Evolutionary conservation across 2,888 invertebrate species (phyloP).

Genomic region (Diaprepes abbreviatus): DNA sequence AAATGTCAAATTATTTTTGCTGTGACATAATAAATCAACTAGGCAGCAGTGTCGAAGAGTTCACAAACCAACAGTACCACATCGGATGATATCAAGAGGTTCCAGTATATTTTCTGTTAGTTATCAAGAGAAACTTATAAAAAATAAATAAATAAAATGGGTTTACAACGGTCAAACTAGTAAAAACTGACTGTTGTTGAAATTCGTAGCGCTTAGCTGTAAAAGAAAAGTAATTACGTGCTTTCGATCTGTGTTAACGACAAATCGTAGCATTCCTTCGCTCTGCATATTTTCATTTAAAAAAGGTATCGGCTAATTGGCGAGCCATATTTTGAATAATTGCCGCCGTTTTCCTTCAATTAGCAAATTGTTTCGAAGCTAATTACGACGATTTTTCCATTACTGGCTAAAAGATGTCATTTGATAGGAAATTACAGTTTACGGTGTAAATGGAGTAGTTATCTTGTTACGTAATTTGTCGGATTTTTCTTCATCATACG

Average conservation of each 20-base stretch:
- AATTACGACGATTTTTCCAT: conserved; percentile 47
- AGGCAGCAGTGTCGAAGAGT: no score
- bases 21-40: no score
- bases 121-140: no score
- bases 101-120: no score
- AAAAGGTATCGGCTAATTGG: conserved; percentile 45
- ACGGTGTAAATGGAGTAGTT: conserved; percentile 46
- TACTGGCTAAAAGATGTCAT: conserved; percentile 28
- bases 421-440: conserved; percentile 37
- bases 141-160: no score
- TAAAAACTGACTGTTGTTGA: no score
- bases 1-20: no score
- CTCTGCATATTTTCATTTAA: conserved; percentile 32
- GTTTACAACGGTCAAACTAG: no score
- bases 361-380: conserved; percentile 42
- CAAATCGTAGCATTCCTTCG: conserved; percentile 29
- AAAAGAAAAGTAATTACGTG: conserved; percentile 31
- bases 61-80: no score
- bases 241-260: conserved; percentile 42
- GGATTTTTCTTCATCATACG: conserved; percentile 27
- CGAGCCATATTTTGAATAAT: conserved; percentile 47
- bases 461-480: conserved; percentile 33
- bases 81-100: no score
- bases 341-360: conserved; percentile 45
- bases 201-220: no score